Evolutionary conservation across 2,113 vertebrate genomes (phyloP).

Genomic region (Tragelaphus buxtoni): DNA sequence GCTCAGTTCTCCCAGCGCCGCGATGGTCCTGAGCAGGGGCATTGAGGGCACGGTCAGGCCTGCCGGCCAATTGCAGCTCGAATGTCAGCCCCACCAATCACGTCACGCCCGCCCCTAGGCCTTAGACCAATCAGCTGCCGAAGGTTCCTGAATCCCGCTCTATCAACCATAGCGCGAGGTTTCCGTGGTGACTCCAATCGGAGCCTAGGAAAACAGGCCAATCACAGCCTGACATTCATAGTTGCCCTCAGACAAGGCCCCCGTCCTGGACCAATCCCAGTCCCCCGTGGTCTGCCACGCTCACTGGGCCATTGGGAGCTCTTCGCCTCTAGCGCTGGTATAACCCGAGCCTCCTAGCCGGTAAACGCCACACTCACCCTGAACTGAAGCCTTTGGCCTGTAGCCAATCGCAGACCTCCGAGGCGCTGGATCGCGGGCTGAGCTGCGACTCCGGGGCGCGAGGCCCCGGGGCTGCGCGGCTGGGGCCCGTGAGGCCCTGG

Average conservation of each 20-base stretch:
- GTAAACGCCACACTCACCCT: constrained; percentile 45
- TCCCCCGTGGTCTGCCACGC: neutral
- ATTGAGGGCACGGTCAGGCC: neutral
- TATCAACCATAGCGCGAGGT: neutral
- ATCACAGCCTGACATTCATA: fast-evolving
- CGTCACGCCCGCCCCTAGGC: neutral
- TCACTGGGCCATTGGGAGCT: neutral
- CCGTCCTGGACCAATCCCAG: neutral
- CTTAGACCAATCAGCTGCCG: neutral
- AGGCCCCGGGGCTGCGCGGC: neutral
- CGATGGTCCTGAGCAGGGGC: constrained; percentile 58
- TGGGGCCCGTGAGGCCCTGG: constrained; percentile 41
- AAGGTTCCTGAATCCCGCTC: neutral
- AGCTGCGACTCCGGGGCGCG: constrained; percentile 79
- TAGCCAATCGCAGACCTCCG: constrained; percentile 86
- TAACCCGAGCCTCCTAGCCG: fast-evolving
- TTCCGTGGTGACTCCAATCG: neutral
- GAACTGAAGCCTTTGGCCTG: constrained; percentile 87
- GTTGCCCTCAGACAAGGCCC: fast-evolving
- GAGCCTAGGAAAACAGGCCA: neutral
- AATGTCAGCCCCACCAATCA: neutral
- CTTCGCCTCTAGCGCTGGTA: too few species aligned
- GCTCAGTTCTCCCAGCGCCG: constrained; percentile 58
- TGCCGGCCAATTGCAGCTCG: neutral
- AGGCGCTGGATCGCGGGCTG: constrained; percentile 68